A percentile compares a stretch with the other conserved stretches of the same genome.
Evolutionary conservation across 2,888 invertebrate species (phyloP).

Genomic region (Drosophila flavopinicola): DNA sequence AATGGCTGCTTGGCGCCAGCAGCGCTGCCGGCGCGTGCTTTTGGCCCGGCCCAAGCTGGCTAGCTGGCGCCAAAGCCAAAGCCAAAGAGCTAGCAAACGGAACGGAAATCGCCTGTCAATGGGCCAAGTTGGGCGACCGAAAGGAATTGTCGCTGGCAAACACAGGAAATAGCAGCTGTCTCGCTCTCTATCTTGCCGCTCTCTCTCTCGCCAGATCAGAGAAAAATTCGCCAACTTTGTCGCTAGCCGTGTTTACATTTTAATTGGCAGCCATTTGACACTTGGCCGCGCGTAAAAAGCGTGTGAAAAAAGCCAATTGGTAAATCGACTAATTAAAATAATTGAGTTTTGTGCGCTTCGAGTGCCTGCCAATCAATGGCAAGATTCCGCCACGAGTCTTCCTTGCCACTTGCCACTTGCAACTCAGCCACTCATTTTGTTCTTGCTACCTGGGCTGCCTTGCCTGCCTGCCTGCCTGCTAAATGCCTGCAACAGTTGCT

Average conservation of each 20-base stretch:
- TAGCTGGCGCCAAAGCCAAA: background rate
- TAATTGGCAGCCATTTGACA: constrained; percentile 42
- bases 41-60: constrained; percentile 5
- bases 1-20: constrained; percentile 70
- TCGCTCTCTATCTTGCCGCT: background rate
- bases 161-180: constrained; percentile 48
- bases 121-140: constrained; percentile 33
- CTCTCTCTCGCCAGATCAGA: constrained; percentile 5
- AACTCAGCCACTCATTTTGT: constrained; percentile 8
- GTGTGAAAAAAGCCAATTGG: constrained; percentile 57
- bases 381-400: constrained; percentile 22
- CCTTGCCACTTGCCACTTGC: too few relatives aligned
- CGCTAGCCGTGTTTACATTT: constrained; percentile 47
- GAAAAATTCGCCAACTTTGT: constrained; percentile 14
- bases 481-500: constrained; percentile 40
- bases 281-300: constrained; percentile 31
- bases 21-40: constrained; percentile 63
- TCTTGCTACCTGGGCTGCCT: constrained; percentile 6
- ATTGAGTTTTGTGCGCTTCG: constrained; percentile 51
- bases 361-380: constrained; percentile 50
- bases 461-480: constrained; percentile 43
- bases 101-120: constrained; percentile 79
- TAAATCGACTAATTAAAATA: constrained; percentile 71
- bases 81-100: too few relatives aligned
- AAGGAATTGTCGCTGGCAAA: constrained; percentile 53